phyloP scores from a whole-genome alignment of 2,797 vertebrate species.

The Pipistrellus pygmaeus region DNA sequence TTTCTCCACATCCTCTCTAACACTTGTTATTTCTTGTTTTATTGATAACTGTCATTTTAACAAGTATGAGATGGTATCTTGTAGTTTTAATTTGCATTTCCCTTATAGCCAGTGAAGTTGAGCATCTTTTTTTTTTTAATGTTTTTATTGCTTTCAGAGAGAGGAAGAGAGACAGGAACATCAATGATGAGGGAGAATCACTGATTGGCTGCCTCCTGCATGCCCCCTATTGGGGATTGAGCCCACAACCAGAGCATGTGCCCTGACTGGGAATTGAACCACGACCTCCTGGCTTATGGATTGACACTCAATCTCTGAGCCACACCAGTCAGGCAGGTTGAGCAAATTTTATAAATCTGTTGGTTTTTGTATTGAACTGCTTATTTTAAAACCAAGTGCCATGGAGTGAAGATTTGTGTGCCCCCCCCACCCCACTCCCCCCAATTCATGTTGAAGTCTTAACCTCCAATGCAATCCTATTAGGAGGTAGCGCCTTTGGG shows the following conservation, averaged over 20 bases:
- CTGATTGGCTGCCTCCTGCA: too few species aligned
- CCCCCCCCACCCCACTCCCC: accelerated
- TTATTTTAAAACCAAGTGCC: not conserved
- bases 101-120: not conserved
- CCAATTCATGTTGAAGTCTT: not conserved
- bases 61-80: not conserved
- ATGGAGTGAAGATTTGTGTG: not conserved
- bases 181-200: too few species aligned
- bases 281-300: too few species aligned
- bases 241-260: too few species aligned
- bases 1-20: not conserved
- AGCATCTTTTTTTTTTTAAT: not conserved
- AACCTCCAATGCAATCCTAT: not conserved
- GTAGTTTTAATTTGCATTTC: not conserved
- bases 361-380: not conserved
- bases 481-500: not conserved
- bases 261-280: too few species aligned
- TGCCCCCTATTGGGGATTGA: too few species aligned
- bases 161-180: too few species aligned
- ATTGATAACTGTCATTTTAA: not conserved
- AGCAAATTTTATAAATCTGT: not conserved
- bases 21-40: not conserved
- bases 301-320: too few species aligned
- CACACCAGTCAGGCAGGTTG: too few species aligned
- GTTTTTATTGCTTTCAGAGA: too few species aligned